Evolutionary conservation across 2,113 vertebrate genomes (phyloP), one percentile per base, ranked within the genome.

Genomic region (Brachionichthys hirsutus): DNA sequence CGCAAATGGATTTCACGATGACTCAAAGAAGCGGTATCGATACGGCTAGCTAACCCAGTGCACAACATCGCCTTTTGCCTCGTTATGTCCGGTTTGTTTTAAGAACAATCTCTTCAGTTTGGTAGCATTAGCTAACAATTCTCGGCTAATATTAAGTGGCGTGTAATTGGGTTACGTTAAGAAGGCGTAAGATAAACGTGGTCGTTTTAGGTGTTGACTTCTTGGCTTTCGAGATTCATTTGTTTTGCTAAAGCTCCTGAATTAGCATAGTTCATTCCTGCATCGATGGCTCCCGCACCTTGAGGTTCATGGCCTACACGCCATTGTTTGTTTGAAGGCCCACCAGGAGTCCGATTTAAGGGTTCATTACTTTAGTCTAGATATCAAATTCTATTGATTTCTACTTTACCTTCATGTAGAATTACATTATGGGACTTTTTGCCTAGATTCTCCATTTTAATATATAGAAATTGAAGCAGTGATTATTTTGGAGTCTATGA

Each of bases 321-420:
- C 88, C 81, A 88, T 88, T 89, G 86, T 89, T 87, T 74, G 63
- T 73, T 54, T 62, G 24, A 17, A 80, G 70, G 74, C 76, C 78
- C 24, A 61, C 52, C 18, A 44, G 42, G 40, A 61, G 60, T 51
- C 36, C 36, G 15, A 53, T 47, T 30, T 18, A 45, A 62, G 16
- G 9, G 9, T 35, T 17, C 49, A 16, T 20, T 16, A 52, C 11
- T 62, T 1, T 52, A 34, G 18, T 54, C 30, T 13, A 17, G 49
- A 7, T 13, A 54, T 65, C n/a, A 50, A 38, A 2, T 19, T 20
- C 2, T 12, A 0, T 38, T 30, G 9, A 30, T 50, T 36, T 49
- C 15, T 0, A 1, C 13, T 16, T 24, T 38, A 34, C 13, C 16
- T n/a, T 36, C 9, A 40, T 44, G 14, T 6, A 14, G 16, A 17